Evolutionary conservation across 2,113 vertebrate genomes (phyloP).

Genomic region (Brevimyrus niger): DNA sequence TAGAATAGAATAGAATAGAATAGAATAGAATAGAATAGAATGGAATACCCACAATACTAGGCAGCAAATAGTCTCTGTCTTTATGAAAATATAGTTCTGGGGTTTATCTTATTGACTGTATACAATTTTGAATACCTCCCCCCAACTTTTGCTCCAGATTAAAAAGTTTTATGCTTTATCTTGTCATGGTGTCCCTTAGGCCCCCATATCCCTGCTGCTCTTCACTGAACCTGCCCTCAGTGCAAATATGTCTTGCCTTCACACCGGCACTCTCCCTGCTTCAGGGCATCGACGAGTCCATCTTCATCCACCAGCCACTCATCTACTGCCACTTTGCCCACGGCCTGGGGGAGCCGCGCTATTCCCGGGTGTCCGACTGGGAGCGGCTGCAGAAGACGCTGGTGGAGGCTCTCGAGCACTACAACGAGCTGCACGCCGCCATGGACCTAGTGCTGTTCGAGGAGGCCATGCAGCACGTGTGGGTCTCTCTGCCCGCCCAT

Average conservation of each 20-base stretch:
- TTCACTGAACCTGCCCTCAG: not conserved
- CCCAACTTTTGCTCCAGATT: not conserved
- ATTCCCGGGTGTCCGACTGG: conserved; percentile 73
- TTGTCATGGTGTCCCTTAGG: not conserved
- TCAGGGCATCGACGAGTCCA: conserved; percentile 73
- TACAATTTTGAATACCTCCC: not conserved
- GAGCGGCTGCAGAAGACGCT: conserved; percentile 81
- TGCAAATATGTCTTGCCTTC: not conserved
- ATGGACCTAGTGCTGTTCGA: conserved; percentile 64
- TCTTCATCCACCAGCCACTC: conserved; percentile 82
- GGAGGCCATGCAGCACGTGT: conserved; percentile 57
- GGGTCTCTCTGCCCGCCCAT: conserved; percentile 20
- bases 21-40: not conserved
- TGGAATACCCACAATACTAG: not conserved
- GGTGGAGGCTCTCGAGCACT: conserved; percentile 67
- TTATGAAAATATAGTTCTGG: not conserved
- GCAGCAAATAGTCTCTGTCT: not conserved
- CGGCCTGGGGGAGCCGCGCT: conserved; percentile 71
- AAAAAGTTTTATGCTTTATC: not conserved
- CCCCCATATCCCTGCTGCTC: not conserved
- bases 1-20: not conserved
- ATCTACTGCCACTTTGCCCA: conserved; percentile 83
- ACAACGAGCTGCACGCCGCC: conserved; percentile 64
- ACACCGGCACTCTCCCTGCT: not conserved
- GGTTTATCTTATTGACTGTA: not conserved